Conservation (phyloP, 1,140 invertebrate genomes). For the Papilio aristodemus region DNA sequence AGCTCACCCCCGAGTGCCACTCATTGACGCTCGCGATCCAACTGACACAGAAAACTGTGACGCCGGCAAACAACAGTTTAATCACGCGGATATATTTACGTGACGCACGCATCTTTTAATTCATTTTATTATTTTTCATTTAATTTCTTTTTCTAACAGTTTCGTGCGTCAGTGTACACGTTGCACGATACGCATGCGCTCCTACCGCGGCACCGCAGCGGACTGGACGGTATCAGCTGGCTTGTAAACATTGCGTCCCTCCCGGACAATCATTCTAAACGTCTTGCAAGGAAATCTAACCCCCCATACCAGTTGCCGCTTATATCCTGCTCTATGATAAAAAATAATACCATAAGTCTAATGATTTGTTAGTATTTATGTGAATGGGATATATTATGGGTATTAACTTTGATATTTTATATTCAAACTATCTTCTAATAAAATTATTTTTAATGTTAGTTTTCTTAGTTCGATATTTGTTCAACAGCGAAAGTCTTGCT, state of each 20-base stretch:
- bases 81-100: slow-evolving; percentile 60
- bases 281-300: slow-evolving; percentile 65
- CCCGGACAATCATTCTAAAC: slow-evolving; percentile 70
- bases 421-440: too few relatives aligned
- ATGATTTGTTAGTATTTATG: too few relatives aligned
- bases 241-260: slow-evolving; percentile 72
- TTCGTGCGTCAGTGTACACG: neutral
- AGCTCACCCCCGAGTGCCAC: slow-evolving; percentile 57
- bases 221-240: slow-evolving; percentile 73
- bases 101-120: slow-evolving; percentile 42
- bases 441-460: too few relatives aligned
- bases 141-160: neutral
- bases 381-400: too few relatives aligned
- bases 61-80: slow-evolving; percentile 64
- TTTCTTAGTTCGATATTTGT: too few relatives aligned
- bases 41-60: slow-evolving; percentile 66
- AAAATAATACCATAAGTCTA: neutral
- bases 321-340: slow-evolving; percentile 43
- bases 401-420: too few relatives aligned
- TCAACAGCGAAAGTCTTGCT: too few relatives aligned
- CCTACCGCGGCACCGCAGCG: slow-evolving; percentile 64
- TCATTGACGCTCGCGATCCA: slow-evolving; percentile 68
- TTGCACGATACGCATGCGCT: slow-evolving; percentile 65
- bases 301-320: slow-evolving; percentile 57
- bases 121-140: slow-evolving; percentile 36